Evolutionary conservation across 2,888 invertebrate genomes (phyloP).

Genomic region (Patella caerulea): DNA sequence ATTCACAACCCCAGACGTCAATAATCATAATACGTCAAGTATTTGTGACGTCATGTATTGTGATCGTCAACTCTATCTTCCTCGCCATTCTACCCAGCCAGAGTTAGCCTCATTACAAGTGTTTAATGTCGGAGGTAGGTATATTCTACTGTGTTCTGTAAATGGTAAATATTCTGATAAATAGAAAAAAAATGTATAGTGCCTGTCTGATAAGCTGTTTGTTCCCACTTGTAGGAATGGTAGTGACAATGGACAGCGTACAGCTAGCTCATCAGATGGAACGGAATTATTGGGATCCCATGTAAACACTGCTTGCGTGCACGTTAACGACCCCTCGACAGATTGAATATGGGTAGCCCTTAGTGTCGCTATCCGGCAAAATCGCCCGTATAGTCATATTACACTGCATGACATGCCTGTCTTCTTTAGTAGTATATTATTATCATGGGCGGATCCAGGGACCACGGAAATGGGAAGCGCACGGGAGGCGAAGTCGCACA

Average conservation of each 20-base stretch:
- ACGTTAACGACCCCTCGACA: not conserved
- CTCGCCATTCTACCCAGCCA: conserved; percentile 22
- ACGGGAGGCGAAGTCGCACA: too few relatives aligned
- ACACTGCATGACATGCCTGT: too few relatives aligned
- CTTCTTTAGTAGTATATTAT: too few relatives aligned
- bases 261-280: not conserved
- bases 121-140: conserved; percentile 26
- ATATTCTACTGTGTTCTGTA: not conserved
- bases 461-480: too few relatives aligned
- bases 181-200: too few relatives aligned
- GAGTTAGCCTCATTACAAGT: conserved; percentile 28
- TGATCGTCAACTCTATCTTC: conserved; percentile 21
- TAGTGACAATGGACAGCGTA: not conserved
- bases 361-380: too few relatives aligned
- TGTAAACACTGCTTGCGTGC: not conserved
- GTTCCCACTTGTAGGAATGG: too few relatives aligned
- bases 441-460: too few relatives aligned
- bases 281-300: not conserved
- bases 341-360: too few relatives aligned
- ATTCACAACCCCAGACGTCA: not conserved
- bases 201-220: too few relatives aligned
- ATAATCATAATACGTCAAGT: not conserved
- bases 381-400: too few relatives aligned
- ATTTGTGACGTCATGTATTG: conserved; percentile 28
- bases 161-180: too few relatives aligned